These are phyloP conservation scores for Lethenteron reissneri DNA, from an alignment of 2,113 vertebrate genomes.

Conservation along the genomic window DNA sequence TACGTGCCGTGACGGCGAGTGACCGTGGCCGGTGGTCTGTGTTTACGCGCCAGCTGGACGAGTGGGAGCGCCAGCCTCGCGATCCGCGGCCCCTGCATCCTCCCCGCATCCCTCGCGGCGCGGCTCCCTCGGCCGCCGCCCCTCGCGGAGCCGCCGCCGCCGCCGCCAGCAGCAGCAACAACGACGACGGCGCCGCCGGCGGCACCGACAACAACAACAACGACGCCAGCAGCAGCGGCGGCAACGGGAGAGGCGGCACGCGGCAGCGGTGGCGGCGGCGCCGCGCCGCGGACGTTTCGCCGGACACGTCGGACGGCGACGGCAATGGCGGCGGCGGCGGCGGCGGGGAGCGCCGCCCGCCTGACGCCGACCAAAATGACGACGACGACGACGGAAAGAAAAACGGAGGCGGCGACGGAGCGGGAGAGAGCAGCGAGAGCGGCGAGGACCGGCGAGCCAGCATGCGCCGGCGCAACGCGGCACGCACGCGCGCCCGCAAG, in stretches of 20 bases:
- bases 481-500: constrained; percentile 11
- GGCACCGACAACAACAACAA: constrained; percentile 10
- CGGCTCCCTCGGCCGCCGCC: constrained; percentile 2
- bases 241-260: constrained; percentile 13
- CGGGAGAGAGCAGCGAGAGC: constrained; percentile 37
- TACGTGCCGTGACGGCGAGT: too few relatives aligned
- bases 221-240: constrained; percentile 34
- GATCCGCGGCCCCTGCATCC: too few relatives aligned
- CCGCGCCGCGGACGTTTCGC: constrained; percentile 11
- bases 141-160: constrained; percentile 13
- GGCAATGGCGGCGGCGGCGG: constrained; percentile 30
- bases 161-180: constrained; percentile 19
- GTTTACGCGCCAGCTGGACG: too few relatives aligned
- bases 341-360: constrained; percentile 15
- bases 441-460: constrained; percentile 41
- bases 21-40: too few relatives aligned
- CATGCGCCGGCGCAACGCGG: constrained; percentile 50
- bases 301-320: constrained; percentile 9
- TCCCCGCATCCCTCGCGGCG: constrained; percentile 10
- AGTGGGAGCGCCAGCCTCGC: too few relatives aligned
- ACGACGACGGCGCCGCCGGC: constrained; percentile 22
- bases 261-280: constrained; percentile 23
- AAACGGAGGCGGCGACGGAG: constrained; percentile 48
- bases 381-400: constrained; percentile 13
- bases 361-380: constrained; percentile 25